These are phyloP conservation scores for Chloropsis hardwickii DNA, from an alignment of 2,113 vertebrate species.

Conservation along the genomic window DNA sequence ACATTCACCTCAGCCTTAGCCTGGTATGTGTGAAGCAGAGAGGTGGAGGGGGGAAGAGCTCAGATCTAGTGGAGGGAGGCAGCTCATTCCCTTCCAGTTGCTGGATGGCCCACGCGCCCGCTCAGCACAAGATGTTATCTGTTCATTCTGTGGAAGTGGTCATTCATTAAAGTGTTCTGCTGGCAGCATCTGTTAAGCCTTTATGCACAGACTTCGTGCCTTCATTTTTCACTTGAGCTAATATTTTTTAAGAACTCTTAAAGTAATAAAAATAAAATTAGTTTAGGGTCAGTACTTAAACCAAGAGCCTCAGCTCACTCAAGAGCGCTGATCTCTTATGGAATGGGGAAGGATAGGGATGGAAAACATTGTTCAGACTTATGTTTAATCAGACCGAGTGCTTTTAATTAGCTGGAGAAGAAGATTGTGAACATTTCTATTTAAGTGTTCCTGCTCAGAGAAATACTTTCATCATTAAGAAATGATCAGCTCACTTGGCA, in stretches of 20 bases:
- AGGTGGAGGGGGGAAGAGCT: neutral
- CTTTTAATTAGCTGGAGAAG: constrained; percentile 52
- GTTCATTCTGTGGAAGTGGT: neutral
- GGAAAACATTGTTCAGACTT: constrained; percentile 36
- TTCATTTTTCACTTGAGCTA: neutral
- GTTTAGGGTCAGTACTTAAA: neutral
- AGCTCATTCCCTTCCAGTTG: neutral
- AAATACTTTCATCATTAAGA: constrained; percentile 53
- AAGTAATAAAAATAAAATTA: constrained; percentile 31
- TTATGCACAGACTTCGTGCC: neutral
- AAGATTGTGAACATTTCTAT: constrained; percentile 29
- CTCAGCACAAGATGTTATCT: neutral
- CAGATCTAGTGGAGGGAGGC: neutral
- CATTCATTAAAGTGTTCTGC: neutral
- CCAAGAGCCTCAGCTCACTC: neutral
- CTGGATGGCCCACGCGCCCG: fast-evolving
- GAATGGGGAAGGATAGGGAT: neutral
- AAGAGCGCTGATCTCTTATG: neutral
- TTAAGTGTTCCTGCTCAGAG: constrained; percentile 42
- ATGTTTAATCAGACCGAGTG: constrained; percentile 39
- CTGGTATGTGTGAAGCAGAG: neutral
- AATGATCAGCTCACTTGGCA: constrained; percentile 31
- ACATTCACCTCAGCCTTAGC: neutral
- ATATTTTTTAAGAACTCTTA: constrained; percentile 10
- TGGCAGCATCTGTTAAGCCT: neutral